Conservation (phyloP, 37 sponge, comb jelly and placozoan genomes). For the Corticium candelabrum region DNA sequence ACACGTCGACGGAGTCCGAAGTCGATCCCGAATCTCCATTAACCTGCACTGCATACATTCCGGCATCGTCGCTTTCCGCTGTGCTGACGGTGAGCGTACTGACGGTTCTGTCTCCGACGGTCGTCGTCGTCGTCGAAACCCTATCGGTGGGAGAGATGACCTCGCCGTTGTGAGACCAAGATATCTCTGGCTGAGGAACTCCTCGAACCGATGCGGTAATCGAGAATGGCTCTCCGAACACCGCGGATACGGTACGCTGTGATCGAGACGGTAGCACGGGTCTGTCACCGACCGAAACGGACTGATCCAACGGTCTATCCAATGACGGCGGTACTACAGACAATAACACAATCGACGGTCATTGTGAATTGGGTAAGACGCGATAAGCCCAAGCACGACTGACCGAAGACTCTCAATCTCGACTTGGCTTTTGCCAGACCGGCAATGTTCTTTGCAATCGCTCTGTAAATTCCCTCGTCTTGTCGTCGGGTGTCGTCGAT, state of each 20-base stretch:
- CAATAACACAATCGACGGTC: too few relatives aligned
- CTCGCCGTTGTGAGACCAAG: neutral
- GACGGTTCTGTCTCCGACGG: neutral
- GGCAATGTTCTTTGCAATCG: neutral
- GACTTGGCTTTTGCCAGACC: neutral
- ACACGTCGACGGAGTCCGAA: too few relatives aligned
- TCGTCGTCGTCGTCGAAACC: neutral
- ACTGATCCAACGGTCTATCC: neutral
- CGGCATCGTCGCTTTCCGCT: neutral
- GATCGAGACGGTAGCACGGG: neutral
- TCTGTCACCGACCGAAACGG: neutral
- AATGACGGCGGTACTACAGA: neutral
- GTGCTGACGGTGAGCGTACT: neutral
- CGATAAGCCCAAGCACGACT: too few relatives aligned
- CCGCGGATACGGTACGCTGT: neutral
- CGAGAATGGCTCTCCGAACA: neutral
- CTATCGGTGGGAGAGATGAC: neutral
- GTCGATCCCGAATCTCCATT: too few relatives aligned
- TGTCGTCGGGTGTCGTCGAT: neutral
- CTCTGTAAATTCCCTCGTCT: neutral
- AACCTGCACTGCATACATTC: neutral
- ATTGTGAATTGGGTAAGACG: too few relatives aligned
- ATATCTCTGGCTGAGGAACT: neutral
- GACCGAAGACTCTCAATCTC: neutral
- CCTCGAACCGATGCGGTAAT: neutral